Base-by-base conservation (phyloP, 2,888 invertebrate genomes). In the Nemapogon koenigi region DNA sequence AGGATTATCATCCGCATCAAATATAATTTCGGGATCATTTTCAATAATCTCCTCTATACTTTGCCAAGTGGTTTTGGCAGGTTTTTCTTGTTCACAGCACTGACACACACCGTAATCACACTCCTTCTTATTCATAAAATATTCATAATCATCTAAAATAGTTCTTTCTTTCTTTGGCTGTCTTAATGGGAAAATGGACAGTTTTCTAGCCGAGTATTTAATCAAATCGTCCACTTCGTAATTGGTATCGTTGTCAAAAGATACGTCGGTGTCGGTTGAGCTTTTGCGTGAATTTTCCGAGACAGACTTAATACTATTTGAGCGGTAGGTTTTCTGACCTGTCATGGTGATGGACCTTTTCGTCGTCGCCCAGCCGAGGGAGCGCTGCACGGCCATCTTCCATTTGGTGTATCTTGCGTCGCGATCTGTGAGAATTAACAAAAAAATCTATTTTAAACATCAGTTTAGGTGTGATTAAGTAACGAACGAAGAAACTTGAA, bases 371-470 rank as follows among this genome's bases (percentile, higher is more conserved):
- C 97, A 97, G 43, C 93, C 91, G 49, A 96, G 83, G 25, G 94
- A 91, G 18, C 95, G 84, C 55, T 94, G 88, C 2, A 97, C 94
- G 0, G 97, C 97, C 86, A 91, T 91, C 71, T 94, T 95, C 97
- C 97, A 97, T 68, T 91, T 90, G 4, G 85, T 89, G 65, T 93
- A 95, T 43, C 94, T 83, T 3, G 85, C 81, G 57, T 91, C 87
- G 39, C 95, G 85, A 59, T 94, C 92, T 88, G 66, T n/a, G n/a
- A n/a, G n/a, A n/a, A n/a, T n/a, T n/a, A n/a, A n/a, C n/a, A n/a
- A n/a, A n/a, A n/a, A n/a, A n/a, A n/a, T n/a, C n/a, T n/a, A n/a
- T n/a, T n/a, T n/a, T n/a, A n/a, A n/a, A n/a, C n/a, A n/a, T n/a
- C n/a, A n/a, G n/a, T n/a, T n/a, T n/a, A n/a, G n/a, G n/a, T n/a